Evolutionary conservation across 2,797 vertebrate species (phyloP), one percentile per base, ranked within the genome.

Genomic region (Sebastiscus albofasciatus): DNA sequence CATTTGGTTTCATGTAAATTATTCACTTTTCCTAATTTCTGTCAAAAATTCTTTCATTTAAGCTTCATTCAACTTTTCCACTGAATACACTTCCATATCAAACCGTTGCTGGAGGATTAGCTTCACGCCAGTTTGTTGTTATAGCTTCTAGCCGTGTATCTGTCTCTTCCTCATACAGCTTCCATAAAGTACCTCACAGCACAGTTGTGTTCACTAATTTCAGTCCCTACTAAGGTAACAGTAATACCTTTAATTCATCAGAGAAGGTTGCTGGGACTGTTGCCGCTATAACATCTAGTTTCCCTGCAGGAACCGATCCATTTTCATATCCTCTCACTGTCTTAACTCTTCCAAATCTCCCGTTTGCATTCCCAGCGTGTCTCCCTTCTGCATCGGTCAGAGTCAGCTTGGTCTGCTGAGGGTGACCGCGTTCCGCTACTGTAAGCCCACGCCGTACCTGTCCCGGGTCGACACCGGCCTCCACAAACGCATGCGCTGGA

Each of bases 401-500:
- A 94, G 91, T 75, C 92, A 89, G 73, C 83, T 96, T 3, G 92
- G 94, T 31, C 79, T 52, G 18, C 87, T 93, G n/a, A 95, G 85
- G 65, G 39, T 97, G 72, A 96, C 95, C 5, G 67, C 90, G 52
- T 97, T 97, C 90, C 91, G 87, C 31, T 97, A 97, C 89, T 96
- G 95, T 42, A 83, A 81, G 71, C 95, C 94, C 0, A 85, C 89
- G 0, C 94, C 95, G 0, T 97, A 95, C 84, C 94, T 96, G 6
- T 86, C 93, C n/a, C 67, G 65, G 27, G 80, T 84, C 16, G 31
- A 94, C 67, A 90, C 68, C 0, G 78, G 94, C 22, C 91, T 97
- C 52, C 96, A 95, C 88, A 98, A 97, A 87, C 94, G 95, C 80
- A 97, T 98, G 95, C 96, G 97, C 56, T 98, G 97, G 97, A 97